phyloP scores from a whole-genome alignment of 2,888 invertebrate species.

The Cheilosia vernalis region DNA sequence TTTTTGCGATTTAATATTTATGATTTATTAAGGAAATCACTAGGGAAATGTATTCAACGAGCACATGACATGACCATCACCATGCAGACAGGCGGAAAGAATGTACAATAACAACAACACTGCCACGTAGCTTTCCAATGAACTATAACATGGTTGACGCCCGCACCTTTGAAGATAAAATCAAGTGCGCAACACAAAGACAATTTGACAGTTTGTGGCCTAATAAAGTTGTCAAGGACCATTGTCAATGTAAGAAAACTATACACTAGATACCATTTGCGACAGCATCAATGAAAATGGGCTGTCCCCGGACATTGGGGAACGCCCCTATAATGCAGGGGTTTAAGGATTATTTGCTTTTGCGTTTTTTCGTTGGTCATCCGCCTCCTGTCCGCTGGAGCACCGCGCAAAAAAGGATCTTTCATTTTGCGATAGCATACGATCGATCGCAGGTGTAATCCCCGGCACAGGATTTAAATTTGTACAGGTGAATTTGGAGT shows the following conservation, averaged over 20 bases:
- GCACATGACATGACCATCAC: conserved; percentile 18
- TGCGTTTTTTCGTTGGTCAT: conserved; percentile 44
- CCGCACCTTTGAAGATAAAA: conserved; percentile 13
- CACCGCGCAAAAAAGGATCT: conserved; percentile 57
- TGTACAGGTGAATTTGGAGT: conserved; percentile 69
- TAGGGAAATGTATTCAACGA: conserved; percentile 55
- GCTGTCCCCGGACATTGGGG: conserved; percentile 60
- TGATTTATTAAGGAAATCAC: conserved; percentile 67
- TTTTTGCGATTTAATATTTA: conserved; percentile 40
- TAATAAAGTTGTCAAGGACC: conserved; percentile 61
- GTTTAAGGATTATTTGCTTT: conserved; percentile 70
- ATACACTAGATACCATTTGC: conserved; percentile 14
- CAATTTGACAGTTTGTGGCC: conserved; percentile 49
- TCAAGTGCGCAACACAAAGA: conserved; percentile 20
- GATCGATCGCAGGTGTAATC: conserved; percentile 74
- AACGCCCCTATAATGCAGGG: conserved; percentile 66
- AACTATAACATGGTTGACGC: conserved; percentile 50
- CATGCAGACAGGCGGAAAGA: not conserved
- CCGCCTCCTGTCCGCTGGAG: conserved; percentile 49
- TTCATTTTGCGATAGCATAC: conserved; percentile 66
- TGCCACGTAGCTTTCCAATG: conserved; percentile 31
- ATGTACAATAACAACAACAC: not conserved
- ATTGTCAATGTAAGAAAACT: not conserved
- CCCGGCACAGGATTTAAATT: conserved; percentile 74
- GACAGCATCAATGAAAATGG: conserved; percentile 47